phyloP scores from a whole-genome alignment of 1,140 invertebrate species.

The Medauroidea extradentata region DNA sequence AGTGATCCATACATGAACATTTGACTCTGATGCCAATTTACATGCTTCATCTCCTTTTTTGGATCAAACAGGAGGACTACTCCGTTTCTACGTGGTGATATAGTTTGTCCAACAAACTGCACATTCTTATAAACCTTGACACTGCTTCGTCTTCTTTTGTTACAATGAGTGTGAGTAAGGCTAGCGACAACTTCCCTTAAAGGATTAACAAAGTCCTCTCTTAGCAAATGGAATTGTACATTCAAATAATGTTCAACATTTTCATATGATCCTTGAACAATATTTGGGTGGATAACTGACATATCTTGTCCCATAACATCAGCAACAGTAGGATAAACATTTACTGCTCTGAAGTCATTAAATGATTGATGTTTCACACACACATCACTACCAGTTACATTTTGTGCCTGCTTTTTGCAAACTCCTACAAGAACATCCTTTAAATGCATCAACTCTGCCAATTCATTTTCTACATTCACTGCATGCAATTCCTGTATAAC shows the following conservation, averaged over 20 bases:
- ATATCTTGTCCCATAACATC: constrained; percentile 25
- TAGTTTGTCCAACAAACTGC: constrained; percentile 24
- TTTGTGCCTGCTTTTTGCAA: background rate
- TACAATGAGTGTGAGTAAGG: background rate
- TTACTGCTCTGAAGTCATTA: constrained; percentile 8
- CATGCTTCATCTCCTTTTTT: constrained; percentile 16
- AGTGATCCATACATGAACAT: constrained; percentile 67
- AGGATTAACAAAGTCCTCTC: constrained; percentile 67
- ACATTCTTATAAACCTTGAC: constrained; percentile 28
- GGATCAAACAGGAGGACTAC: constrained; percentile 17
- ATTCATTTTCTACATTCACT: background rate
- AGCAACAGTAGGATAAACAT: constrained; percentile 1
- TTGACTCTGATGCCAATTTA: constrained; percentile 44
- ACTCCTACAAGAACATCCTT: background rate
- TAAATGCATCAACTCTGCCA: background rate
- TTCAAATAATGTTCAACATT: constrained; percentile 69
- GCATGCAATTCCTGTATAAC: background rate
- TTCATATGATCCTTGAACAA: constrained; percentile 54
- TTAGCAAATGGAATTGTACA: constrained; percentile 66
- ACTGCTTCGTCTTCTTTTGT: constrained; percentile 27
- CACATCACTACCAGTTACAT: background rate
- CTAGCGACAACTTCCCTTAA: constrained; percentile 50
- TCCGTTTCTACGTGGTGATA: constrained; percentile 23
- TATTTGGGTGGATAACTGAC: constrained; percentile 54
- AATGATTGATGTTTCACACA: too few species aligned